phyloP scores from a whole-genome alignment of 1,140 invertebrate genomes.

The Mactra quadrangularis region DNA sequence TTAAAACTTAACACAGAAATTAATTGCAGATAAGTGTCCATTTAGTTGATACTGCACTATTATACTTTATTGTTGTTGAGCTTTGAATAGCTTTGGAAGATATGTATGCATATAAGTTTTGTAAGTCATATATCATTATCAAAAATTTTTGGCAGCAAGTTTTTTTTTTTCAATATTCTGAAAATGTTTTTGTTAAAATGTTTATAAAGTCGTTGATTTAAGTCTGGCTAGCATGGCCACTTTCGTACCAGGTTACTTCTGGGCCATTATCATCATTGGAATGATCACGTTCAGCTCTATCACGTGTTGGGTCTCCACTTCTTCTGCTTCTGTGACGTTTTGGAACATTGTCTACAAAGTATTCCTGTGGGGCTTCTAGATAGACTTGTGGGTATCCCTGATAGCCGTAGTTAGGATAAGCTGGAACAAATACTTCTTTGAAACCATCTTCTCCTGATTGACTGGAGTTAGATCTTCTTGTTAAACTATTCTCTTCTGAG shows the following conservation, averaged over 20 bases:
- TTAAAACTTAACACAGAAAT: too few relatives aligned
- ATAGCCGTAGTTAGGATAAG: constrained; percentile 43
- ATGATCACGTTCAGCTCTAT: neutral
- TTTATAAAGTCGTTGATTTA: neutral
- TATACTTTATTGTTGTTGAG: too few relatives aligned
- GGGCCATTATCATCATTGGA: neutral
- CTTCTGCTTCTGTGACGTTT: constrained; percentile 32
- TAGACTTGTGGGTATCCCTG: constrained; percentile 29
- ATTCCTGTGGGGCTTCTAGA: constrained; percentile 22
- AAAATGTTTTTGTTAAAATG: too few relatives aligned
- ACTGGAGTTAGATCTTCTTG: constrained; percentile 8
- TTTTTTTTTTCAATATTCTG: too few relatives aligned
- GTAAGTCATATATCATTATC: too few relatives aligned
- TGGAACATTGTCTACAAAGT: constrained; percentile 39
- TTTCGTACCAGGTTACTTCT: constrained; percentile 14
- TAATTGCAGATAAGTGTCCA: too few relatives aligned
- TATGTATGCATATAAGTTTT: too few relatives aligned
- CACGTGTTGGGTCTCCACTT: constrained; percentile 37
- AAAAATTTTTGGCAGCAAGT: too few relatives aligned
- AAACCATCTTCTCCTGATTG: constrained; percentile 16
- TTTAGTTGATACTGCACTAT: too few relatives aligned
- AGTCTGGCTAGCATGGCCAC: neutral
- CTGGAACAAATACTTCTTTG: constrained; percentile 5
- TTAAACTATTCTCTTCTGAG: constrained; percentile 6
- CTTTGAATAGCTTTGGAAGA: too few relatives aligned